Evolutionary conservation across 30 jellyfish, hydroid and myxozoan genomes (phyloP), one percentile per base, ranked within the genome.

Genomic region (Hydractinia symbiolongicarpus): DNA sequence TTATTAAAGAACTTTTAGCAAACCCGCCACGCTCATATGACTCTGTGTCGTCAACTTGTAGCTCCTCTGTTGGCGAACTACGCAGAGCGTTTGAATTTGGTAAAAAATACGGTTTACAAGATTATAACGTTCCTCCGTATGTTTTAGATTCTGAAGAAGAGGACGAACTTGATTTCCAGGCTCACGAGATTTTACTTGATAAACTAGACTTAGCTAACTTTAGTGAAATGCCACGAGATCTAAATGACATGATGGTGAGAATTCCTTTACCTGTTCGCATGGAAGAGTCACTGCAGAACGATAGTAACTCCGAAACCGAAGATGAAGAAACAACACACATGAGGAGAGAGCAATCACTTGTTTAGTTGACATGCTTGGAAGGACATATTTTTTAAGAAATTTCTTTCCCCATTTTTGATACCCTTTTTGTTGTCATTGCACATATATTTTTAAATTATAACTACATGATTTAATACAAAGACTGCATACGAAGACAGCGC

Each of bases 31-130:
- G 92, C 73, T 86, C 97, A n/a, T 90, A 85, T 77, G 97, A 90
- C 30, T 90, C 97, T 6, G 90, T 90, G 8, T 90, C 97, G 5
- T 90, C 97, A 5, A 85, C 95, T 14, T 90, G 97, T 58, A 90
- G 97, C 68, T 81, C 94, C 54, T 72, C 95, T 55, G 88, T 84
- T 53, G 95, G 97, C 57, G 97, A 90, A 77, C 82, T 90, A 10
- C 86, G 84, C 4, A 77, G 93, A n/a, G 97, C 97, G 73, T 90
- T 79, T 88, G 97, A 90, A 40, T 90, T 90, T 61, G 97, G 97
- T 5, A 87, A 90, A 6, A 90, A 90, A 70, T 90, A 81, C 83
- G 82, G 81, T 17, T 83, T 90, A 73, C 97, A 90, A 72, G 92
- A 90, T 40, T 85, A 82, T 74, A 52, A 17, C 54, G 88, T 81